Conservation (phyloP, 2,113 vertebrate genomes). For the Crotalus viridis region DNA sequence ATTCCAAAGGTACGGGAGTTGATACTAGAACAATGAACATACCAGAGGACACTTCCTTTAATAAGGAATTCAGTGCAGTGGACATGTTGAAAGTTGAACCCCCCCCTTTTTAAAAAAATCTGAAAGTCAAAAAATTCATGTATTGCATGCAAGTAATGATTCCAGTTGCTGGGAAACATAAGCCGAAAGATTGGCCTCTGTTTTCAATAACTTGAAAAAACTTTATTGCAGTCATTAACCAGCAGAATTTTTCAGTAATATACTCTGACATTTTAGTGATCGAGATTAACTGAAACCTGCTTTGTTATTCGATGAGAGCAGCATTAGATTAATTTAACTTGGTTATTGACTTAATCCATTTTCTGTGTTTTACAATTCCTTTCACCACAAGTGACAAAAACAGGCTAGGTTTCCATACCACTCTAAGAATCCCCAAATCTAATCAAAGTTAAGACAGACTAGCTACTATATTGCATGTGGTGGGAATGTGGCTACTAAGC, state of each 20-base stretch:
- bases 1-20: background rate
- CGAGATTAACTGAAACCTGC: background rate
- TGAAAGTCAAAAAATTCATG: background rate
- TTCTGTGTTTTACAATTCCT: background rate
- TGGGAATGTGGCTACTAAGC: background rate
- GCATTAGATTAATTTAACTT: background rate
- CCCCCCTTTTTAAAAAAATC: background rate
- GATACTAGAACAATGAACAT: background rate
- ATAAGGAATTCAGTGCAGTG: background rate
- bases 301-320: background rate
- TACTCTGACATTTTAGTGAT: background rate
- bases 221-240: background rate
- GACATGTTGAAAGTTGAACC: background rate
- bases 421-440: background rate
- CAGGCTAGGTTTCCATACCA: background rate
- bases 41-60: background rate
- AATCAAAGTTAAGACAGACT: background rate
- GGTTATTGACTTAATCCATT: background rate
- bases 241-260: background rate
- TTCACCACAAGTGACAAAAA: background rate
- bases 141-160: background rate
- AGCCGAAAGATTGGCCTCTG: background rate
- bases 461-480: background rate
- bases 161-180: background rate
- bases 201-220: background rate